A percentile compares a stretch with the other conserved stretches of the same genome.
These are phyloP conservation scores for Girardinus metallicus DNA, from an alignment of 2,797 vertebrate genomes.

Conservation along the genomic window DNA sequence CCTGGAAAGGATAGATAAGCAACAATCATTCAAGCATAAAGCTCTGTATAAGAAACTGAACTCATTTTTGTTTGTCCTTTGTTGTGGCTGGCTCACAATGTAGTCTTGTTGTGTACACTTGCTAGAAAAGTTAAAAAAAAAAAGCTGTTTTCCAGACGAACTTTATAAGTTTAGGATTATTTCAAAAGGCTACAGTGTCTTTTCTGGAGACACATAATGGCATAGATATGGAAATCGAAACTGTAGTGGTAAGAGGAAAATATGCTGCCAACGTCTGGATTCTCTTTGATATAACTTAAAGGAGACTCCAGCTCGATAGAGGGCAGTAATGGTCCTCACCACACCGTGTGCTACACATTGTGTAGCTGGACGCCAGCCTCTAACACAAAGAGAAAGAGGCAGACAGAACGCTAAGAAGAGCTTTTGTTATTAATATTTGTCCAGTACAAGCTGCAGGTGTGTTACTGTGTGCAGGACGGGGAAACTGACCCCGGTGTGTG, in stretches of 20 bases:
- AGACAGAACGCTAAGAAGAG: background rate
- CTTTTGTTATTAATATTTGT: background rate
- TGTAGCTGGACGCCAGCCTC: background rate
- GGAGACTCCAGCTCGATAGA: constrained; percentile 2
- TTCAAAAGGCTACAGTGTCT: background rate
- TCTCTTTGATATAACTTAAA: background rate
- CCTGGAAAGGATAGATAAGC: background rate
- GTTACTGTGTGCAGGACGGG: background rate
- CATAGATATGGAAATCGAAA: background rate
- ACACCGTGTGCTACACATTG: background rate
- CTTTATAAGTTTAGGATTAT: background rate
- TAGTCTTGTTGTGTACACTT: background rate
- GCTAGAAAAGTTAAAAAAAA: background rate
- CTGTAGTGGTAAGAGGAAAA: background rate
- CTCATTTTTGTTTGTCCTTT: background rate
- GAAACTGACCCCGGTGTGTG: background rate
- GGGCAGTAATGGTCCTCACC: background rate
- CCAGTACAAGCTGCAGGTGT: no score
- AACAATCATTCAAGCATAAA: background rate
- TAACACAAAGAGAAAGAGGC: constrained; percentile 4
- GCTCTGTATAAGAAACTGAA: no score
- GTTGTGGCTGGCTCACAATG: background rate
- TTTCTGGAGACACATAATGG: background rate
- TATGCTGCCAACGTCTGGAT: no score
- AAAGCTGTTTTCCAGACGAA: background rate